These are phyloP conservation scores for Ateles fusciceps DNA, from an alignment of 2,797 vertebrate genomes.

Conservation along the genomic window DNA sequence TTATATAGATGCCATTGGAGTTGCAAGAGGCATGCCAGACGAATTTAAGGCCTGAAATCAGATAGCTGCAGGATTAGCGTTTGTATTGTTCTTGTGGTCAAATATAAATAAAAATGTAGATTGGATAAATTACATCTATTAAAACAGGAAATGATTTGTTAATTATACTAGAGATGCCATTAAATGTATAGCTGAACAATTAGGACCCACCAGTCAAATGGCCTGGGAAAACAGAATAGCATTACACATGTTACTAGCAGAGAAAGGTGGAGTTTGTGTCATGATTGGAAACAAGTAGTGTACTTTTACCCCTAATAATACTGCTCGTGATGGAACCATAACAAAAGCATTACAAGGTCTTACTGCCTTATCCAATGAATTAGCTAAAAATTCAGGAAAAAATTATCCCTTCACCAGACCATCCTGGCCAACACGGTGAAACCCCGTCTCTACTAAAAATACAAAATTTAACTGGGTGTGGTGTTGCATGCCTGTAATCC, in stretches of 20 bases:
- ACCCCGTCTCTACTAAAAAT: too few relatives aligned
- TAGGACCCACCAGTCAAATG: neutral
- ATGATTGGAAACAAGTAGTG: neutral
- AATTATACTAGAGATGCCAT: neutral
- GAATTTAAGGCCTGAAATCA: neutral
- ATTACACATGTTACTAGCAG: neutral
- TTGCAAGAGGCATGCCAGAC: neutral
- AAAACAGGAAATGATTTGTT: neutral
- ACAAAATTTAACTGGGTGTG: too few relatives aligned
- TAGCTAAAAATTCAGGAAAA: neutral
- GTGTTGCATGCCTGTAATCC: too few relatives aligned
- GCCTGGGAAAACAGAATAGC: neutral
- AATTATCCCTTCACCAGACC: neutral
- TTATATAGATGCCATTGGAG: neutral
- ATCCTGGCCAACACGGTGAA: too few relatives aligned
- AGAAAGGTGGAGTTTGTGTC: neutral
- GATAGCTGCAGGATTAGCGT: neutral
- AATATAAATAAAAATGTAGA: neutral
- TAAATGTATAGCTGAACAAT: neutral
- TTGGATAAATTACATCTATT: neutral
- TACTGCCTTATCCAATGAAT: neutral
- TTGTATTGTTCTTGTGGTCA: neutral
- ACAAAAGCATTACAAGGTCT: neutral
- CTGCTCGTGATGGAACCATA: neutral
- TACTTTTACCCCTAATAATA: neutral